Conservation (phyloP, 2,113 vertebrate species). For the Pygoscelis adeliae region DNA sequence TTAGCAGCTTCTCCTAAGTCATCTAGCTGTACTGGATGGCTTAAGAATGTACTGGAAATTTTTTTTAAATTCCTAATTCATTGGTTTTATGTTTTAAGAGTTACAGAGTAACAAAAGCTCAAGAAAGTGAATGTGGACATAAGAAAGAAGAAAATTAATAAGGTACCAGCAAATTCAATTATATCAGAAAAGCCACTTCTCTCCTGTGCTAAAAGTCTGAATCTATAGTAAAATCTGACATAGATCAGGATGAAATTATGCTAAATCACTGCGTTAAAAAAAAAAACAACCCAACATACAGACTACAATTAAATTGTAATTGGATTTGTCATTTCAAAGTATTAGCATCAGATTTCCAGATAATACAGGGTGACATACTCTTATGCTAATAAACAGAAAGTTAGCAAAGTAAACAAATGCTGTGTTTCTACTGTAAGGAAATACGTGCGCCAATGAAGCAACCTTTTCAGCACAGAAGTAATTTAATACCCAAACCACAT, state of each 20-base stretch:
- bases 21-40: background rate
- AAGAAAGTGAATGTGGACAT: background rate
- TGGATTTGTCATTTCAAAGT: slow-evolving; percentile 69
- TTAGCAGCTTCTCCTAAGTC: background rate
- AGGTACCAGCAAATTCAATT: slow-evolving; percentile 3
- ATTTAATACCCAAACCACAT: slow-evolving; percentile 73
- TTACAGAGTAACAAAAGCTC: background rate
- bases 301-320: slow-evolving; percentile 13
- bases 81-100: background rate
- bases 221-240: background rate
- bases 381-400: slow-evolving; percentile 55
- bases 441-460: slow-evolving; percentile 61
- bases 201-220: background rate
- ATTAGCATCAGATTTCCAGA: slow-evolving; percentile 53
- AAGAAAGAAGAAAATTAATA: background rate
- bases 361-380: slow-evolving; percentile 58
- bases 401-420: slow-evolving; percentile 67
- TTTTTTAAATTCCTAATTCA: background rate
- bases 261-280: background rate
- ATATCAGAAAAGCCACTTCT: background rate
- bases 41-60: background rate
- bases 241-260: background rate
- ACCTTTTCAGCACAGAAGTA: slow-evolving; percentile 75
- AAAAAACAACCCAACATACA: background rate
- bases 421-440: slow-evolving; percentile 76